Evolutionary conservation across 2,797 vertebrate species (phyloP).

Genomic region (Crenichthys baileyi): DNA sequence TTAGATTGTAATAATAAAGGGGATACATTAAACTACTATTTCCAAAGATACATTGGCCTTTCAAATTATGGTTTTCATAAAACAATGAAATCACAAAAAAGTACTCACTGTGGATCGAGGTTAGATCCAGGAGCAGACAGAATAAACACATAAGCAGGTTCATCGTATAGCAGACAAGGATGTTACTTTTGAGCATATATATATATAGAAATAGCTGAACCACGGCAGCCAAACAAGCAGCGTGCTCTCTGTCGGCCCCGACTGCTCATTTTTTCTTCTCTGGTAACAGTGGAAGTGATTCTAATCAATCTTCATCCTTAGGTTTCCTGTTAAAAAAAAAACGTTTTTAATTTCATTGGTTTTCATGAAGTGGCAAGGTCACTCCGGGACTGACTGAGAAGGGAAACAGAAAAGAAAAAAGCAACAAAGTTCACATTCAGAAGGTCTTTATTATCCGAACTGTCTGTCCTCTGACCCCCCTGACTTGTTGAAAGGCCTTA

Average conservation of each 20-base stretch:
- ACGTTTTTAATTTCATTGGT: constrained; percentile 48
- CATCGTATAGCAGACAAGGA: constrained; percentile 31
- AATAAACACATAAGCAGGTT: constrained; percentile 40
- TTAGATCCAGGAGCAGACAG: constrained; percentile 57
- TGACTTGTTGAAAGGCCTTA: constrained; percentile 62
- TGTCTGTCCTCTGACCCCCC: constrained; percentile 57
- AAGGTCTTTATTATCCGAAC: constrained; percentile 42
- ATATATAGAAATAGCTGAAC: constrained; percentile 25
- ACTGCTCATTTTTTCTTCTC: constrained; percentile 19
- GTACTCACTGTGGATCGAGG: constrained; percentile 70
- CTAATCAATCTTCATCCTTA: constrained; percentile 36
- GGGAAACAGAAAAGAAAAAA: constrained; percentile 27
- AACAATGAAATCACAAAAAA: neutral
- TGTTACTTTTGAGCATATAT: constrained; percentile 21
- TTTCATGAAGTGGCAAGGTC: constrained; percentile 21
- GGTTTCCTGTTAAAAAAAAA: constrained; percentile 23
- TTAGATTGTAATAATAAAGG: neutral
- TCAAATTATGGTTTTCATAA: neutral
- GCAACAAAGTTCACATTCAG: constrained; percentile 65
- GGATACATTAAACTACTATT: neutral
- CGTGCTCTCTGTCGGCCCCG: constrained; percentile 19
- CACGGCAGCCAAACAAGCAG: constrained; percentile 20
- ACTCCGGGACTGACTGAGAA: constrained; percentile 44
- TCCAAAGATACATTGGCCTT: neutral
- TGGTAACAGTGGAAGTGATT: constrained; percentile 35